These are phyloP conservation scores for Cebus imitator DNA, from an alignment of 2,113 vertebrate genomes.

Conservation along the genomic window DNA sequence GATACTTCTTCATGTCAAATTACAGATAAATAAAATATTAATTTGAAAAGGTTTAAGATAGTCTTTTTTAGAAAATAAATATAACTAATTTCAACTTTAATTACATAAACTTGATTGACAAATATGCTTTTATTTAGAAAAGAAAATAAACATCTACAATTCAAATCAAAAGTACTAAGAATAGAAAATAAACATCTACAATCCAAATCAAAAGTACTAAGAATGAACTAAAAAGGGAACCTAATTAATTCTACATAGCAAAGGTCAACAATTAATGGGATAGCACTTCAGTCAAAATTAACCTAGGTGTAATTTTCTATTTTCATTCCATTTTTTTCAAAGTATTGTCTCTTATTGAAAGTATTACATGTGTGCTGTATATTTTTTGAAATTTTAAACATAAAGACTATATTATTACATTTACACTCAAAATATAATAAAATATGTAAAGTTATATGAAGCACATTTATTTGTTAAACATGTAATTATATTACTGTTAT, in stretches of 20 bases:
- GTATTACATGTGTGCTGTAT: not conserved
- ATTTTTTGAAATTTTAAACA: constrained; percentile 25
- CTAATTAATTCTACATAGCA: not conserved
- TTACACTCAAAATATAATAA: not conserved
- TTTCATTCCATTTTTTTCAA: not conserved
- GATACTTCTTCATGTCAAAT: not conserved
- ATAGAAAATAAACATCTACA: not conserved
- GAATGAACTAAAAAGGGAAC: not conserved
- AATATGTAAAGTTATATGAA: not conserved
- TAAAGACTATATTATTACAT: not conserved
- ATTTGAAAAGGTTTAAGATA: not conserved
- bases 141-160: not conserved
- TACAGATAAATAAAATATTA: not conserved
- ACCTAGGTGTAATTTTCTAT: not conserved
- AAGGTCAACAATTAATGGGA: not conserved
- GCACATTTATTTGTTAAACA: not conserved
- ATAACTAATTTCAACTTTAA: not conserved
- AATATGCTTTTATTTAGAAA: not conserved
- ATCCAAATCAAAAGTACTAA: not conserved
- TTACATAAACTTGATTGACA: not conserved
- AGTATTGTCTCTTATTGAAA: not conserved
- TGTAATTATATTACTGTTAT: not conserved
- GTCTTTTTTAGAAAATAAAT: not conserved
- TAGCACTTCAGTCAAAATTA: not conserved
- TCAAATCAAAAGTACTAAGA: not conserved